These are phyloP conservation scores for Operophtera brumata DNA, from an alignment of 2,888 invertebrate genomes.

Conservation along the genomic window DNA sequence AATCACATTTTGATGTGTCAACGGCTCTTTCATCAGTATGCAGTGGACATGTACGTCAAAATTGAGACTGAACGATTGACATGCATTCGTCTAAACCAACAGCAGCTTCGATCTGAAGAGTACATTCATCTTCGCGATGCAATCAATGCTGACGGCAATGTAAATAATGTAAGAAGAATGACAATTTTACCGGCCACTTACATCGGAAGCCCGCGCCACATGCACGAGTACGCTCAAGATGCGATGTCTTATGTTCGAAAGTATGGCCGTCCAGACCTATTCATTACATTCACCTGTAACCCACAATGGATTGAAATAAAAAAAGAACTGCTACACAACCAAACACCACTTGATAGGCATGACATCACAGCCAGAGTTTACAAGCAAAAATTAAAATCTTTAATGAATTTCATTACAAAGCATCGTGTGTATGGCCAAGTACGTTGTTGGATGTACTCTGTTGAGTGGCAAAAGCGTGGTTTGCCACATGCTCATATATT, in stretches of 20 bases:
- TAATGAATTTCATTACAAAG: not conserved
- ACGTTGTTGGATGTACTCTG: no score
- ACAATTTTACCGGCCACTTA: constrained; percentile 34
- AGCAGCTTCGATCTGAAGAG: constrained; percentile 24
- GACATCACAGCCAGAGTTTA: constrained; percentile 3
- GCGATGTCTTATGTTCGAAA: not conserved
- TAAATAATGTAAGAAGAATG: no score
- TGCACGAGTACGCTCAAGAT: not conserved
- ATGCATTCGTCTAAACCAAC: constrained; percentile 25
- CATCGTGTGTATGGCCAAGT: no score
- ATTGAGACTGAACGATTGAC: constrained; percentile 27
- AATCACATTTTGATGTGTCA: constrained; percentile 23
- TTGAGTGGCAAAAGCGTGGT: no score
- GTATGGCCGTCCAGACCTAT: constrained; percentile 11
- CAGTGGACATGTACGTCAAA: constrained; percentile 29
- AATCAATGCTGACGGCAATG: constrained; percentile 20
- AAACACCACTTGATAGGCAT: constrained; percentile 1
- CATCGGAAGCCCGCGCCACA: not conserved
- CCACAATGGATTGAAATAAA: constrained; percentile 13
- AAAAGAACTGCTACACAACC: not conserved
- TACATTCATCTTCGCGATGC: constrained; percentile 35
- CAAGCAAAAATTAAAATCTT: not conserved
- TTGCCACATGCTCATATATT: no score
- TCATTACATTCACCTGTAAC: constrained; percentile 1
- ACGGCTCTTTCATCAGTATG: constrained; percentile 24